Percentiles rank a stretch among this genome's conserved stretches.
These are phyloP conservation scores for Penaeus indicus DNA, from an alignment of 1,140 invertebrate genomes.

Conservation along the genomic window DNA sequence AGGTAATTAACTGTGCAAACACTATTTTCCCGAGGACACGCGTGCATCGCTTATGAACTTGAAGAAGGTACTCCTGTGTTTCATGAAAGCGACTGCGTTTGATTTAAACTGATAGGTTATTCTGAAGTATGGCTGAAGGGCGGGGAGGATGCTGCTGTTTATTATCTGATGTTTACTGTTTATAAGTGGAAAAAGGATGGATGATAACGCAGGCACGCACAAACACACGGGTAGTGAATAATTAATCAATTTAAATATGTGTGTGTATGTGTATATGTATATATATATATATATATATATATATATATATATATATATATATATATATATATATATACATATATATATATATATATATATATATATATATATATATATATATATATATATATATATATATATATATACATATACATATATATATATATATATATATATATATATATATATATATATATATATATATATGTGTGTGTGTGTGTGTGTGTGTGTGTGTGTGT, in stretches of 20 bases:
- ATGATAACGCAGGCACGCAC: neutral
- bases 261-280: conserved; percentile 1
- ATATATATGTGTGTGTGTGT: neutral
- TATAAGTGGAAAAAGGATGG: too few species aligned
- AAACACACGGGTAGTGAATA: neutral
- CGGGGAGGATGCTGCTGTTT: too few species aligned
- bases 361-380: conserved; percentile 5
- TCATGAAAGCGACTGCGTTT: too few species aligned
- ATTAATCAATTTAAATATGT: neutral
- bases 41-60: too few species aligned
- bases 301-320: conserved; percentile 3
- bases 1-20: too few species aligned
- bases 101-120: too few species aligned
- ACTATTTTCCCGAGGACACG: too few species aligned
- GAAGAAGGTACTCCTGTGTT: too few species aligned
- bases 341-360: conserved; percentile 5
- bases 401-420: conserved; percentile 15
- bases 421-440: conserved; percentile 5
- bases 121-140: too few species aligned
- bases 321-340: neutral
- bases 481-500: neutral
- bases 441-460: conserved; percentile 7
- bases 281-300: conserved; percentile 5
- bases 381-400: conserved; percentile 5
- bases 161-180: too few species aligned